Evolutionary conservation across 2,888 invertebrate genomes (phyloP).

Genomic region (Drosophila infuscata): DNA sequence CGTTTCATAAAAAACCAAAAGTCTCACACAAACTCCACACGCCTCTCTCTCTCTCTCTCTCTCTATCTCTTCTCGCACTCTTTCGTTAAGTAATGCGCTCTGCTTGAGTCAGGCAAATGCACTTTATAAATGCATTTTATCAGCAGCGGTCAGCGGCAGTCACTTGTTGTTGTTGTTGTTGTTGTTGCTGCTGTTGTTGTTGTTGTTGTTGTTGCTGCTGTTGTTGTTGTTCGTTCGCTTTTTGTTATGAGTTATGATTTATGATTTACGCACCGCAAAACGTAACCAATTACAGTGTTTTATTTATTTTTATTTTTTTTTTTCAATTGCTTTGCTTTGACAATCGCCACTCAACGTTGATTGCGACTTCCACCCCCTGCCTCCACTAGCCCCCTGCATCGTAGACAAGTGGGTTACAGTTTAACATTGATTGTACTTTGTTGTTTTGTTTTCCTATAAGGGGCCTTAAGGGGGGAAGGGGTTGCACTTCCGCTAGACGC

Average conservation of each 20-base stretch:
- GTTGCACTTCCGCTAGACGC: slow-evolving; percentile 40
- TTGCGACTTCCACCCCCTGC: slow-evolving; percentile 45
- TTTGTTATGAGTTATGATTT: slow-evolving; percentile 23
- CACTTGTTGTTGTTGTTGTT: not conserved
- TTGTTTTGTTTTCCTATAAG: not conserved
- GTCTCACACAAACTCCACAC: not conserved
- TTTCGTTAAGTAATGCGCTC: slow-evolving; percentile 21
- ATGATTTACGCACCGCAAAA: slow-evolving; percentile 60
- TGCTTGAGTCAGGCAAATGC: slow-evolving; percentile 52
- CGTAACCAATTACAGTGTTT: slow-evolving; percentile 45
- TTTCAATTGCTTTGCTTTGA: slow-evolving; percentile 66
- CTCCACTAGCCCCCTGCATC: not conserved
- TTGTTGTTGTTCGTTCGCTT: slow-evolving; percentile 1
- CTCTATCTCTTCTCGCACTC: not conserved
- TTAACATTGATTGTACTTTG: slow-evolving; percentile 30
- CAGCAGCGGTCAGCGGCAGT: slow-evolving; percentile 54
- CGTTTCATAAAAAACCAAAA: not conserved
- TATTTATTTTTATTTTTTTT: not conserved
- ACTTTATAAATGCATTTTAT: slow-evolving; percentile 57
- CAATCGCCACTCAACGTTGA: slow-evolving; percentile 55
- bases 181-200: slow-evolving; percentile 2
- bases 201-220: slow-evolving; percentile 2
- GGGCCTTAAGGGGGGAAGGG: not conserved
- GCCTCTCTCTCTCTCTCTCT: not conserved
- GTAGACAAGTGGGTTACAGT: slow-evolving; percentile 29